A percentile compares a stretch with the other conserved stretches of the same genome.
Evolutionary conservation across 2,888 invertebrate species (phyloP).

Genomic region (Abrostola triplasia): DNA sequence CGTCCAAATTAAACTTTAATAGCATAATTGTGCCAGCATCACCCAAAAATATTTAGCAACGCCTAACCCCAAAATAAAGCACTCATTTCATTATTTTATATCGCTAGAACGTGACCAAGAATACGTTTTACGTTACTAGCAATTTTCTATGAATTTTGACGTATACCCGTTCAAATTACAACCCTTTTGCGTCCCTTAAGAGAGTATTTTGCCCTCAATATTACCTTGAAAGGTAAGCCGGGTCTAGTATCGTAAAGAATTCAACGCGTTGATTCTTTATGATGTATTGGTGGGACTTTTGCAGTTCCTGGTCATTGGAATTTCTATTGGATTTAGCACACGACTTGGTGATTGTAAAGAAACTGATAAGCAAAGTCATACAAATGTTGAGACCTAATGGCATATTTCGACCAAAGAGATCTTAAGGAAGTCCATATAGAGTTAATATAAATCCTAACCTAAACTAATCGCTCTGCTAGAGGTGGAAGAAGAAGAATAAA

Average conservation of each 20-base stretch:
- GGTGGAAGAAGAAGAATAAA: too few species aligned
- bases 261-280: slow-evolving; percentile 44
- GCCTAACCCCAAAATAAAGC: slow-evolving; percentile 18
- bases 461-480: too few species aligned
- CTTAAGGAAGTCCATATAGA: too few species aligned
- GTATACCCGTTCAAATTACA: slow-evolving; percentile 46
- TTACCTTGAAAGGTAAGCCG: slow-evolving; percentile 35
- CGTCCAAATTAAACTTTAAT: background rate
- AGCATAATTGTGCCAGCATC: background rate
- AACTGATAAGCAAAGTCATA: too few species aligned
- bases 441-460: too few species aligned
- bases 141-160: slow-evolving; percentile 31
- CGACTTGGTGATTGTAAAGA: background rate
- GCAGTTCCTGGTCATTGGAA: slow-evolving; percentile 22
- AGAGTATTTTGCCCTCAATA: slow-evolving; percentile 36
- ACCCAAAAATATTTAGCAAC: background rate
- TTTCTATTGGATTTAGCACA: slow-evolving; percentile 18
- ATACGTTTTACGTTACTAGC: slow-evolving; percentile 30
- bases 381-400: too few species aligned
- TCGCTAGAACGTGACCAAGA: slow-evolving; percentile 45
- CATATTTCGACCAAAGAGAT: too few species aligned
- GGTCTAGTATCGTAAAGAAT: slow-evolving; percentile 29
- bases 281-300: slow-evolving; percentile 22
- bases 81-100: slow-evolving; percentile 48
- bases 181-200: slow-evolving; percentile 47